phyloP scores from a whole-genome alignment of 1,140 invertebrate species.

The Cyphomyrmex costatus region DNA sequence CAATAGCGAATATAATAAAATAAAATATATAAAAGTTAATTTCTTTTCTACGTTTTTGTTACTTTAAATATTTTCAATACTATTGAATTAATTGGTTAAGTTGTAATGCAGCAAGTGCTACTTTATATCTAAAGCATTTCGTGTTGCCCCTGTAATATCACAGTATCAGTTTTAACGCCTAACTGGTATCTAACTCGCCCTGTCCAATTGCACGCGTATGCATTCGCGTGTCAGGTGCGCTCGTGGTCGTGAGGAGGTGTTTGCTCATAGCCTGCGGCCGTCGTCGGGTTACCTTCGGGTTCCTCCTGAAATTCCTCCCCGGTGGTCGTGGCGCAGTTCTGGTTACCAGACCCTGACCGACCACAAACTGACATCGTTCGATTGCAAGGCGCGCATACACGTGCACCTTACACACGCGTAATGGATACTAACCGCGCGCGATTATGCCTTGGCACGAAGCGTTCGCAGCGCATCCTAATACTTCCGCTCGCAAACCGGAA shows the following conservation, averaged over 20 bases:
- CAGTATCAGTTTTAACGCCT: not conserved
- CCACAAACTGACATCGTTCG: conserved; percentile 58
- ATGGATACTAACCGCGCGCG: conserved; percentile 60
- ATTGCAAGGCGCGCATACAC: conserved; percentile 23
- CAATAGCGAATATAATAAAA: too few species aligned
- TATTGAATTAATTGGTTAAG: not conserved
- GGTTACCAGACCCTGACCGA: conserved; percentile 32
- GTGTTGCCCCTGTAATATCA: not conserved
- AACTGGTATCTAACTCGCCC: not conserved
- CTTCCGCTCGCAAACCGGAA: not conserved
- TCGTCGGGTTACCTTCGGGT: conserved; percentile 52
- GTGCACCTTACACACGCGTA: conserved; percentile 26
- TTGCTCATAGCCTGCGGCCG: conserved; percentile 55
- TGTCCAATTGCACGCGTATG: not conserved
- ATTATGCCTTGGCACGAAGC: conserved; percentile 51
- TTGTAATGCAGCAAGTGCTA: not conserved
- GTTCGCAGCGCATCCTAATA: conserved; percentile 29
- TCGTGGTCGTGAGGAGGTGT: conserved; percentile 31
- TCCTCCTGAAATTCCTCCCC: conserved; percentile 53
- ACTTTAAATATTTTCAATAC: not conserved
- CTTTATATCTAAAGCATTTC: not conserved
- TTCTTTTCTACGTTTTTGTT: too few species aligned
- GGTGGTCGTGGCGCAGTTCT: conserved; percentile 39
- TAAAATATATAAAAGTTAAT: too few species aligned
- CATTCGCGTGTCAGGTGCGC: conserved; percentile 27